These are phyloP conservation scores for Turdus rufiventris DNA, from an alignment of 2,113 vertebrate genomes.

Conservation along the genomic window DNA sequence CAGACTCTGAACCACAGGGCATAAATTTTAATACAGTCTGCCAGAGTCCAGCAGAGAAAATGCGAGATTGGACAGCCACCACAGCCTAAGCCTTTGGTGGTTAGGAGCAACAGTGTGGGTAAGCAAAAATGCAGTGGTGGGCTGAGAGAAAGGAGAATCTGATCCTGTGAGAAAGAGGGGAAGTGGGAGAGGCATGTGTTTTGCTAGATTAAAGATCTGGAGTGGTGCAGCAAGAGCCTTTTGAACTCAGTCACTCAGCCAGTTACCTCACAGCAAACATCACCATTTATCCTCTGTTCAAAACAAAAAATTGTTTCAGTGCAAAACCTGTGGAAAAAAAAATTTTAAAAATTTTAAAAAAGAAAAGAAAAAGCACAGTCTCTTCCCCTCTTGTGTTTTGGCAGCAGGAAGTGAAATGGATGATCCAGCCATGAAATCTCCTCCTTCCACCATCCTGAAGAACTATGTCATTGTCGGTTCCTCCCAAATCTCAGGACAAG, in stretches of 20 bases:
- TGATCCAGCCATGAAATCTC: conserved; percentile 76
- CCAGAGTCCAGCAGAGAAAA: background rate
- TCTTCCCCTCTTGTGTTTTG: background rate
- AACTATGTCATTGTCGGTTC: conserved; percentile 70
- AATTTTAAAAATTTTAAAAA: too few species aligned
- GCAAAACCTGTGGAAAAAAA: background rate
- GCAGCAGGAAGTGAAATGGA: conserved; percentile 57
- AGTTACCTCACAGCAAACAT: background rate
- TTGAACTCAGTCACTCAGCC: background rate
- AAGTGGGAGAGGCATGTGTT: background rate
- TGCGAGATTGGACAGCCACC: background rate
- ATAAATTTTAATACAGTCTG: conserved; percentile 42
- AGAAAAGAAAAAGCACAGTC: background rate
- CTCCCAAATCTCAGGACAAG: conserved; percentile 78
- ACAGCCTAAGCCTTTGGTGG: background rate
- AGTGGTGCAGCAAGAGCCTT: background rate
- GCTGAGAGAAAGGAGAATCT: background rate
- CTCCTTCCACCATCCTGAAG: conserved; percentile 77
- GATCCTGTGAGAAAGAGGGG: background rate
- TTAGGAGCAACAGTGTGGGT: background rate
- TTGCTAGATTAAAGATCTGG: background rate
- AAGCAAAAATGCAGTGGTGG: background rate
- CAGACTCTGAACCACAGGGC: background rate
- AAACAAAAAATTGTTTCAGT: background rate
- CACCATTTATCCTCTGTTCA: background rate